Evolutionary conservation across 2,888 invertebrate genomes (phyloP).

Genomic region (Pyrocoelia pectoralis): DNA sequence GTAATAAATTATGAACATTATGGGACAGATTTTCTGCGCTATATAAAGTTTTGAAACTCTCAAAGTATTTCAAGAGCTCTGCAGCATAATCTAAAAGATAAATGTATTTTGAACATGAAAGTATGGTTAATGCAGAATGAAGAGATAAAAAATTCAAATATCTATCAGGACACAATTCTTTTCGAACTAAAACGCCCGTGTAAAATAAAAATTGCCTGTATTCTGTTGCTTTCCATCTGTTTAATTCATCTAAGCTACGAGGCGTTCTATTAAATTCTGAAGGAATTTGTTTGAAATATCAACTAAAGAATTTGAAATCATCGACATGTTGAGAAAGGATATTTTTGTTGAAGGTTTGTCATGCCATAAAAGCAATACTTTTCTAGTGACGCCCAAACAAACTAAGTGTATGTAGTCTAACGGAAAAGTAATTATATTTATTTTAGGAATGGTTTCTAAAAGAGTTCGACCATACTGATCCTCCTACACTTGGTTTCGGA

Average conservation of each 20-base stretch:
- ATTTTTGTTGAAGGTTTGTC: background rate
- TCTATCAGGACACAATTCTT: background rate
- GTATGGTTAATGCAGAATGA: background rate
- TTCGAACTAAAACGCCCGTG: background rate
- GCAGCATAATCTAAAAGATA: background rate
- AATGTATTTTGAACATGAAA: background rate
- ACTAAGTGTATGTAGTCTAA: background rate
- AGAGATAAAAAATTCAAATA: background rate
- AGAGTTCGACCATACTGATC: background rate
- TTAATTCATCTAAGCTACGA: background rate
- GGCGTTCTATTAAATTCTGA: background rate
- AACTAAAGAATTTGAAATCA: background rate
- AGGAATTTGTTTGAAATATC: background rate
- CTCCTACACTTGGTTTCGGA: background rate
- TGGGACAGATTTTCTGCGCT: background rate
- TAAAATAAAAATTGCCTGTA: background rate
- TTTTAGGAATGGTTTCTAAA: background rate
- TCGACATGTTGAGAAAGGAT: background rate
- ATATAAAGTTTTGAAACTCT: background rate
- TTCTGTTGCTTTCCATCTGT: background rate
- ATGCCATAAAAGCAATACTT: background rate
- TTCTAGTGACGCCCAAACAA: background rate
- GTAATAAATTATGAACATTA: constrained; percentile 2
- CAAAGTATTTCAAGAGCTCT: background rate
- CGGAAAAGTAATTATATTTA: background rate